Conservation (phyloP, 1,140 invertebrate species). For the Trichonephila inaurata region DNA sequence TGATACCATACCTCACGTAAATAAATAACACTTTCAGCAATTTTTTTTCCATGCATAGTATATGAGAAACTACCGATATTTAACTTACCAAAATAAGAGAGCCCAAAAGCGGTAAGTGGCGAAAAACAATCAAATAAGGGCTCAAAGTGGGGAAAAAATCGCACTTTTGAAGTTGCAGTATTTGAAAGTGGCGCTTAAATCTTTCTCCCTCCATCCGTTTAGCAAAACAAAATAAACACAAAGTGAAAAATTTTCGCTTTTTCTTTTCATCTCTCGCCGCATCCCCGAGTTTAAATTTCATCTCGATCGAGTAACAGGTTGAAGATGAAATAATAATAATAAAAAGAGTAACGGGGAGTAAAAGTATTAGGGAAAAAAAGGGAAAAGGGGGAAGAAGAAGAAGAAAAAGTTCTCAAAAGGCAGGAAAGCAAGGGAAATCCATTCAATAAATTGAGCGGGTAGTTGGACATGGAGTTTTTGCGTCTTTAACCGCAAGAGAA, state of each 20-base stretch:
- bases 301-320: conserved; percentile 71
- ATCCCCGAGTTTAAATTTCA: conserved; percentile 66
- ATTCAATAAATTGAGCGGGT: conserved; percentile 76
- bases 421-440: conserved; percentile 59
- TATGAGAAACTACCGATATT: not conserved
- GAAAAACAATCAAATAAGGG: not conserved
- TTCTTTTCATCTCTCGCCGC: conserved; percentile 37
- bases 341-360: conserved; percentile 32
- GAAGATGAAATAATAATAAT: conserved; percentile 55
- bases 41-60: not conserved
- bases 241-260: conserved; percentile 25
- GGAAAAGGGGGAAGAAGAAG: conserved; percentile 19
- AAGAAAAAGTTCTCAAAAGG: not conserved
- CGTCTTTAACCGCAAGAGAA: conserved; percentile 73
- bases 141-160: not conserved
- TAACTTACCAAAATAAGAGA: not conserved
- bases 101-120: not conserved
- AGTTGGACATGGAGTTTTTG: conserved; percentile 57
- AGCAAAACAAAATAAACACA: conserved; percentile 45
- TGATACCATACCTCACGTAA: not conserved
- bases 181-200: not conserved
- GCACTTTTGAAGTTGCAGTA: conserved; percentile 11
- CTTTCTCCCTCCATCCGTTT: conserved; percentile 32
- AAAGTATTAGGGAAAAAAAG: conserved; percentile 1
- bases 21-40: not conserved